Conservation (phyloP, 2,113 vertebrate genomes). For the Pogona vitticeps region DNA sequence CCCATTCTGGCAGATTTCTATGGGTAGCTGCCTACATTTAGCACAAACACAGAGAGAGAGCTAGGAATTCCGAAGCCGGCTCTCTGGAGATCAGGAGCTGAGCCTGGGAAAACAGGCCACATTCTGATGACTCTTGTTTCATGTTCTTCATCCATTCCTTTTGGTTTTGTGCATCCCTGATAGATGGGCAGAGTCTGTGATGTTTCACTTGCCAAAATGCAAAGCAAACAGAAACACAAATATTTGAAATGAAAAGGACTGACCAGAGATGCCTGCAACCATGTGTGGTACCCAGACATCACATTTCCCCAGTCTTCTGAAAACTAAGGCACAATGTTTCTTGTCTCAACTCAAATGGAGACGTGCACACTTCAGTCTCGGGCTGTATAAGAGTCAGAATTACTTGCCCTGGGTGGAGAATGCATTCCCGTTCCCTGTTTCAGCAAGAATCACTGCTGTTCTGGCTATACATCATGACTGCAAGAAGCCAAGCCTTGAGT, state of each 20-base stretch:
- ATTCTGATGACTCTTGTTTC: constrained; percentile 54
- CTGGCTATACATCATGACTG: not conserved
- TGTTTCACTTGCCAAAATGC: constrained; percentile 25
- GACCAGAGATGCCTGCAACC: not conserved
- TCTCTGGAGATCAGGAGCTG: constrained; percentile 54
- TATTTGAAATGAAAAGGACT: not conserved
- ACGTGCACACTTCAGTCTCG: not conserved
- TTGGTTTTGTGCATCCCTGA: constrained; percentile 42
- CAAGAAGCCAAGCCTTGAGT: not conserved
- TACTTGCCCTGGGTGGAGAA: not conserved
- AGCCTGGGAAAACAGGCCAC: constrained; percentile 62
- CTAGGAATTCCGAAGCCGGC: constrained; percentile 70
- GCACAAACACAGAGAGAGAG: constrained; percentile 52
- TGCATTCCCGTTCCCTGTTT: too few relatives aligned
- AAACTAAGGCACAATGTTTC: not conserved
- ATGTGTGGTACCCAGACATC: not conserved
- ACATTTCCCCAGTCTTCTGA: not conserved
- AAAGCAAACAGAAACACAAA: constrained; percentile 6
- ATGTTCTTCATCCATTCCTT: constrained; percentile 47
- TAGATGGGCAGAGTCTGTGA: constrained; percentile 30
- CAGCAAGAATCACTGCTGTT: not conserved
- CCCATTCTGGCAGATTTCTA: constrained; percentile 41
- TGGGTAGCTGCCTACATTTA: constrained; percentile 17
- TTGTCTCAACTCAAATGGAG: not conserved
- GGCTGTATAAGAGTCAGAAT: not conserved